Conservation (phyloP, 2,113 vertebrate species). For the Oplegnathus fasciatus region DNA sequence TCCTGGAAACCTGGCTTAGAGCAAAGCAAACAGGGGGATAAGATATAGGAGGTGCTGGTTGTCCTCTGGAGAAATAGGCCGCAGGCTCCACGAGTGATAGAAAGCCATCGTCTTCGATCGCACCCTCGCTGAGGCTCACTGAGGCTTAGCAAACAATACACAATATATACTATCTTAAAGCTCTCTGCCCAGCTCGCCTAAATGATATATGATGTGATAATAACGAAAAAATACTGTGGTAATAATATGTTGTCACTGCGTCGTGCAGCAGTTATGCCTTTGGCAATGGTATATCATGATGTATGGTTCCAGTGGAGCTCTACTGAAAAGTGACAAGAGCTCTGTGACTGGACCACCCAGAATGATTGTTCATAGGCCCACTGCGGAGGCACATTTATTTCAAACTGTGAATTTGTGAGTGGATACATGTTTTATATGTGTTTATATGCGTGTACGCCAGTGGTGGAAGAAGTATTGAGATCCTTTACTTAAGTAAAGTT, state of each 20-base stretch:
- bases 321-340: conserved; percentile 39
- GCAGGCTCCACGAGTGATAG: conserved; percentile 46
- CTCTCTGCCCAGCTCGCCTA: neutral
- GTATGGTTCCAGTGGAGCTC: conserved; percentile 11
- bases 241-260: conserved; percentile 38
- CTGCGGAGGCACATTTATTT: conserved; percentile 38
- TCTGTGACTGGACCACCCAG: conserved; percentile 41
- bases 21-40: conserved; percentile 33
- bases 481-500: neutral
- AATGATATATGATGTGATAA: conserved; percentile 48
- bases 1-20: conserved; percentile 32
- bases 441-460: neutral
- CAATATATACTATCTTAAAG: conserved; percentile 40
- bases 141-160: conserved; percentile 46
- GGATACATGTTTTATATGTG: conserved; percentile 9
- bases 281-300: conserved; percentile 47
- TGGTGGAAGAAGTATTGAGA: neutral
- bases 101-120: conserved; percentile 32
- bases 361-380: conserved; percentile 15
- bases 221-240: conserved; percentile 19
- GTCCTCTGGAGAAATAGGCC: conserved; percentile 57
- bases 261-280: neutral
- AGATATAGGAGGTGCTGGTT: conserved; percentile 36
- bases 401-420: conserved; percentile 13
- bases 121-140: conserved; percentile 10